Percentiles rank a stretch among this genome's conserved stretches.
Evolutionary conservation across 1,140 invertebrate genomes (phyloP).

Genomic region (Ceratina calcarata): DNA sequence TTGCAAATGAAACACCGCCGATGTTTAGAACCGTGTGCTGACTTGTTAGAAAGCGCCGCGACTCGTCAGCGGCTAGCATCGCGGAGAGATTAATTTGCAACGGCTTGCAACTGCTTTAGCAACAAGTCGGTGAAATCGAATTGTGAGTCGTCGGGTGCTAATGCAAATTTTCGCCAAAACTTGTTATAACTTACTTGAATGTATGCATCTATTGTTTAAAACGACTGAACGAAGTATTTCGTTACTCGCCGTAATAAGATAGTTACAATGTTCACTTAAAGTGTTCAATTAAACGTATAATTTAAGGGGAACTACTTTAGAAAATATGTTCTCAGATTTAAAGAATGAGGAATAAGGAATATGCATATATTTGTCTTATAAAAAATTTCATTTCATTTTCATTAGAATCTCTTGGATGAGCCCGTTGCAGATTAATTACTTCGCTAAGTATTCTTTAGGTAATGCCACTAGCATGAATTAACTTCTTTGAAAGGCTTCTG

Average conservation of each 20-base stretch:
- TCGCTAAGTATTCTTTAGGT: too few species aligned
- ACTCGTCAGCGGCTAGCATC: neutral
- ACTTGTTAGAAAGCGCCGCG: neutral
- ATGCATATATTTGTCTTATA: too few species aligned
- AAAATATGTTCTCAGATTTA: too few species aligned
- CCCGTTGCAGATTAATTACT: conserved; percentile 28
- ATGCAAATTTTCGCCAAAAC: conserved; percentile 7
- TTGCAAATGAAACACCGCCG: conserved; percentile 11
- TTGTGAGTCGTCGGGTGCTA: conserved; percentile 5
- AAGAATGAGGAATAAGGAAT: too few species aligned
- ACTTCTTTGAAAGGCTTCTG: neutral
- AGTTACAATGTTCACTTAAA: too few species aligned
- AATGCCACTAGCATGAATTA: neutral
- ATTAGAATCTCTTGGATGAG: neutral
- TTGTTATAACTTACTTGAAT: neutral
- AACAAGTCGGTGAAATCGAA: conserved; percentile 19
- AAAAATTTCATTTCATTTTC: too few species aligned
- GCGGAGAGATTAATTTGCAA: conserved; percentile 18
- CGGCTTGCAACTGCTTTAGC: conserved; percentile 1
- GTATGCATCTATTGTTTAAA: neutral
- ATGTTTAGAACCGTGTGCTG: neutral
- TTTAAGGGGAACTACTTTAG: too few species aligned
- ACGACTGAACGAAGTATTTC: neutral
- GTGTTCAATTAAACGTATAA: too few species aligned
- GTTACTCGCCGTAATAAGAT: too few species aligned